A percentile compares a stretch with the other conserved stretches of the same genome.
phyloP scores from a whole-genome alignment of 1,140 invertebrate species.

The Apis florea region DNA sequence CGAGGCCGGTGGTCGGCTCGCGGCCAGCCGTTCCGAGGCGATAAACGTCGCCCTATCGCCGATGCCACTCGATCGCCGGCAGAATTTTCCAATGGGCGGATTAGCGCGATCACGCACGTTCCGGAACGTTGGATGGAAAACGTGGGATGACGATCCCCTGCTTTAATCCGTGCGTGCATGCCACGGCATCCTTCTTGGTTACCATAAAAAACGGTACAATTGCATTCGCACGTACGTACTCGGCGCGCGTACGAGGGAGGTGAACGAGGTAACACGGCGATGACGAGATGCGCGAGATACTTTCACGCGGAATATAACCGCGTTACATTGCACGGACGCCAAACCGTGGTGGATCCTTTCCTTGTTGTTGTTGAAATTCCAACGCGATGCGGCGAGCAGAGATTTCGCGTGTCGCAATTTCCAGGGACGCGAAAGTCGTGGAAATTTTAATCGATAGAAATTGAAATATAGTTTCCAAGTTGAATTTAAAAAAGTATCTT shows the following conservation, averaged over 20 bases:
- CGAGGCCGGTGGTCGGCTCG: conserved; percentile 14
- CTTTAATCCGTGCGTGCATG: conserved; percentile 19
- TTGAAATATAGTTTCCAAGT: too few relatives aligned
- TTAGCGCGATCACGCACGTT: conserved; percentile 48
- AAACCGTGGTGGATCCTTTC: conserved; percentile 12
- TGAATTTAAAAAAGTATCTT: too few relatives aligned
- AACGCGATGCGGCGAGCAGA: not conserved
- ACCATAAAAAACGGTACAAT: conserved; percentile 57
- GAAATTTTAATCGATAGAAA: too few relatives aligned
- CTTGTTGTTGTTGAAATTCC: not conserved
- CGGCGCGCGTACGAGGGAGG: conserved; percentile 30
- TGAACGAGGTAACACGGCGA: conserved; percentile 39
- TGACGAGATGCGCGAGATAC: conserved; percentile 33
- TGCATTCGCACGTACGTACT: conserved; percentile 53
- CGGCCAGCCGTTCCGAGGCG: conserved; percentile 21
- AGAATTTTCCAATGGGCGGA: conserved; percentile 36
- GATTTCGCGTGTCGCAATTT: not conserved
- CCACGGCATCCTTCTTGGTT: conserved; percentile 43
- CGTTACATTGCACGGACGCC: conserved; percentile 16
- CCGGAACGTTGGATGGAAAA: conserved; percentile 34
- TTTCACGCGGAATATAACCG: conserved; percentile 39
- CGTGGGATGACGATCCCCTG: conserved; percentile 14
- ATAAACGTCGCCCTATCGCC: conserved; percentile 19
- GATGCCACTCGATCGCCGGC: conserved; percentile 16
- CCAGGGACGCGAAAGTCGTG: too few relatives aligned